Base-by-base conservation (phyloP, 2,113 vertebrate species). In the Hymenochirus boettgeri region DNA sequence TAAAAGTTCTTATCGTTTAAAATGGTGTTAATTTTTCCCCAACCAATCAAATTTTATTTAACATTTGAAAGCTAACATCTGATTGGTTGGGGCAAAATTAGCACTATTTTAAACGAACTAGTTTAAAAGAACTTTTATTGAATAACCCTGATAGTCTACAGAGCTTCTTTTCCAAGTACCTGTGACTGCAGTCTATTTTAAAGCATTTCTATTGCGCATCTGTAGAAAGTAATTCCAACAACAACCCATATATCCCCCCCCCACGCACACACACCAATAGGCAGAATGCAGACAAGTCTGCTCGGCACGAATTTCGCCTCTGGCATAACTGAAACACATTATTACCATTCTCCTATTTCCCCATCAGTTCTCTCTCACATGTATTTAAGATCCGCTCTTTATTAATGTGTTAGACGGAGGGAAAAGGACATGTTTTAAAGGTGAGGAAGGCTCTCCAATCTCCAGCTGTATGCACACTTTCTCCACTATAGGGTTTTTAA, bases 401-500 rank as follows among this genome's bases (percentile, higher is more conserved):
- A 57, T 19, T 35, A 57, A 57, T 35, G 18, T 22, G 18, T 57
- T 33, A 35, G 27, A 33, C 19, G 37, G 37, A 57, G 33, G 18
- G 53, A 7, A 29, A 33, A 33, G 31, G 54, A 29, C 19, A 35
- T 15, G 2, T 33, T 57, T 57, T n/a, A n/a, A 57, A 33, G 31
- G 54, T 57, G 54, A 48, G 46, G 46, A 42, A n/a, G 11, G 22
- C n/a, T 57, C 54, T 23, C 18, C 29, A 35, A 29, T 18, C 21
- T 22, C 27, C 18, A 57, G 27, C 31, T 29, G 31, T 15, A 55
- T 29, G 26, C 52, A 29, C 24, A 29, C 24, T 31, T n/a, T n/a
- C n/a, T n/a, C 21, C 60, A 69, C 70, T 73, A 24, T 55, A 59
- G 46, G 77, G n/a, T n/a, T 79, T 59, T 50, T 42, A 42, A 42